These are phyloP conservation scores for Dicerorhinus sumatrensis DNA, from an alignment of 2,113 vertebrate species.

Conservation along the genomic window DNA sequence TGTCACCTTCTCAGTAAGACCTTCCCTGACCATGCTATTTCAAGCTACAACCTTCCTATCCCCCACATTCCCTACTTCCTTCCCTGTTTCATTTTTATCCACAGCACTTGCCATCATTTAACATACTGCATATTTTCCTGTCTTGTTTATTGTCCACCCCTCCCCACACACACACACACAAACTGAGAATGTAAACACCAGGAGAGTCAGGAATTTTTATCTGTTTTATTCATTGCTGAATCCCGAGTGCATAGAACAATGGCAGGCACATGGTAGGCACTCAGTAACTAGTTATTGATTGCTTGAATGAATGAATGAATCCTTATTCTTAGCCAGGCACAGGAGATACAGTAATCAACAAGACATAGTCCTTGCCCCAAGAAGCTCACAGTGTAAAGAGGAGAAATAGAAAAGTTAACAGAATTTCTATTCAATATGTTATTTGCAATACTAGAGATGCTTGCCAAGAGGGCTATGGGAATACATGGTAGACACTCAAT, in stretches of 20 bases:
- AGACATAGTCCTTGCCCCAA: neutral
- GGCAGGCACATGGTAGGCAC: neutral
- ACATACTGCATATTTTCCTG: neutral
- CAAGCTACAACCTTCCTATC: neutral
- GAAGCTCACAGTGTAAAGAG: neutral
- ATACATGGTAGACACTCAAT: neutral
- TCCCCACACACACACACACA: neutral
- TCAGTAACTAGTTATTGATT: neutral
- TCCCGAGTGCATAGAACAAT: neutral
- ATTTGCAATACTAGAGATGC: neutral
- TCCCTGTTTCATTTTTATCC: neutral
- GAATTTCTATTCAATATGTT: constrained; percentile 13
- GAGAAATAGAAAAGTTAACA: constrained; percentile 49
- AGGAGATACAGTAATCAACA: constrained; percentile 5
- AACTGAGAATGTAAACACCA: neutral
- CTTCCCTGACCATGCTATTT: neutral
- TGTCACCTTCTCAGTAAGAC: neutral
- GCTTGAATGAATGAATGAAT: neutral
- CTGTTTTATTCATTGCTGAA: constrained; percentile 21
- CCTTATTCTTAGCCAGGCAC: neutral
- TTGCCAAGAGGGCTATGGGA: neutral
- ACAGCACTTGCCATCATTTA: neutral
- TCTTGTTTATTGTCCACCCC: neutral
- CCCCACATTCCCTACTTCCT: neutral
- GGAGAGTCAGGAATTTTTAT: neutral